A percentile compares a stretch with the other conserved stretches of the same genome.
These are phyloP conservation scores for Seriola quinqueradiata DNA, from an alignment of 2,113 vertebrate genomes.

Conservation along the genomic window DNA sequence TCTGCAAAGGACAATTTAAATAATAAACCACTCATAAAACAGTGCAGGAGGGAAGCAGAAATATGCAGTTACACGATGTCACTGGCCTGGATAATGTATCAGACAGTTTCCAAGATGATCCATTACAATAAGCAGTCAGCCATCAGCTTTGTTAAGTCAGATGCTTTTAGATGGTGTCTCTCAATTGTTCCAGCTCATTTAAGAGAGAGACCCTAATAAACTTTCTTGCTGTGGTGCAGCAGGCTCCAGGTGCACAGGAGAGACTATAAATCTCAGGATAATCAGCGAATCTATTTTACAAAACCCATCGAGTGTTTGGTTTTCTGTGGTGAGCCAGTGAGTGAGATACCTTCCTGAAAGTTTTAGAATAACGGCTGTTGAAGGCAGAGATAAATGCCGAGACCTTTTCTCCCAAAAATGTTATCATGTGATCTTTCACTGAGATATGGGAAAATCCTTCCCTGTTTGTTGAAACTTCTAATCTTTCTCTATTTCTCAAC, in stretches of 20 bases:
- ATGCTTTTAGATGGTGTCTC: conserved; percentile 14
- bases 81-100: conserved; percentile 33
- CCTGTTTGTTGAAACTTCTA: conserved; percentile 60
- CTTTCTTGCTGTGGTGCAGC: background rate
- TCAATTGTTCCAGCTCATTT: conserved; percentile 31
- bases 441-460: conserved; percentile 67
- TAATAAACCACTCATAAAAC: conserved; percentile 49
- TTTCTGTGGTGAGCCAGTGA: background rate
- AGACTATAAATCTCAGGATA: conserved; percentile 12
- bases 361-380: conserved; percentile 33
- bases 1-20: conserved; percentile 36
- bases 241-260: conserved; percentile 4
- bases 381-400: conserved; percentile 47
- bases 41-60: conserved; percentile 12
- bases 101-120: conserved; percentile 17
- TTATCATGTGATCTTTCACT: conserved; percentile 65
- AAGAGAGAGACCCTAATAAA: background rate
- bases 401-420: conserved; percentile 65
- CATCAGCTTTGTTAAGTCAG: conserved; percentile 23
- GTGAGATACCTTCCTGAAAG: conserved; percentile 9
- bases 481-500: conserved; percentile 67
- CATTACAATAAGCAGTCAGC: conserved; percentile 18
- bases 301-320: conserved; percentile 19
- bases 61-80: conserved; percentile 33
- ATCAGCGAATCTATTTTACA: conserved; percentile 7